A percentile compares a stretch with the other conserved stretches of the same genome.
phyloP scores from a whole-genome alignment of 2,797 vertebrate species.

The Smutsia gigantea region DNA sequence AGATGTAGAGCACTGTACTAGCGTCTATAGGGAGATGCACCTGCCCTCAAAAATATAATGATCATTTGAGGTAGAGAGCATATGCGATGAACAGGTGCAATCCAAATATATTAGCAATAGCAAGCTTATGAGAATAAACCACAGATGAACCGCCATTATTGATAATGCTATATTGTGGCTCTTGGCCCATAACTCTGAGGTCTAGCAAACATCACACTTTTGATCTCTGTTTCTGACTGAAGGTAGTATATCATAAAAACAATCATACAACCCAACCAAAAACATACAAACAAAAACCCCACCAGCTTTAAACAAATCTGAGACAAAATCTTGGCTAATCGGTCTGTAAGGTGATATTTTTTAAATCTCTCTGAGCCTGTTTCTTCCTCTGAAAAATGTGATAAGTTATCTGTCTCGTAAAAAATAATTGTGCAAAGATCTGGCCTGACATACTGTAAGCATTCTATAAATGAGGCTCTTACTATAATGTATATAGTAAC shows the following conservation, averaged over 20 bases:
- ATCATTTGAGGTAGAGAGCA: constrained; percentile 12
- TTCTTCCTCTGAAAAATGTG: constrained; percentile 5
- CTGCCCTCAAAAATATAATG: background rate
- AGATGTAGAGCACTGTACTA: background rate
- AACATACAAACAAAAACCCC: background rate
- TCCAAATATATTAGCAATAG: constrained; percentile 28
- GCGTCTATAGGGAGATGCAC: background rate
- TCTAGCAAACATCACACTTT: constrained; percentile 10
- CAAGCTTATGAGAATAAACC: background rate
- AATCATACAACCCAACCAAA: background rate
- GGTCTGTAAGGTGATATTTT: background rate
- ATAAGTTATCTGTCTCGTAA: constrained; percentile 19
- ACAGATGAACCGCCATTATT: background rate
- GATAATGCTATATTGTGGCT: background rate
- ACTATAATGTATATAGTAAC: constrained; percentile 11
- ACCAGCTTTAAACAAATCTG: background rate
- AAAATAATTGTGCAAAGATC: constrained; percentile 26
- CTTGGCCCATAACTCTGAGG: background rate
- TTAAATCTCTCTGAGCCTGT: background rate
- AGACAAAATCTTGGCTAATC: constrained; percentile 1
- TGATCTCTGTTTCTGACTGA: background rate
- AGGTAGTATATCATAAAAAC: background rate
- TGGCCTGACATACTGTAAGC: background rate
- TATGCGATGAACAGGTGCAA: background rate
- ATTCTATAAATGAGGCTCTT: background rate